Percentiles rank a stretch among this genome's conserved stretches.
Conservation (phyloP, 92 coral and sea anemone genomes). For the Bergia sp. region DNA sequence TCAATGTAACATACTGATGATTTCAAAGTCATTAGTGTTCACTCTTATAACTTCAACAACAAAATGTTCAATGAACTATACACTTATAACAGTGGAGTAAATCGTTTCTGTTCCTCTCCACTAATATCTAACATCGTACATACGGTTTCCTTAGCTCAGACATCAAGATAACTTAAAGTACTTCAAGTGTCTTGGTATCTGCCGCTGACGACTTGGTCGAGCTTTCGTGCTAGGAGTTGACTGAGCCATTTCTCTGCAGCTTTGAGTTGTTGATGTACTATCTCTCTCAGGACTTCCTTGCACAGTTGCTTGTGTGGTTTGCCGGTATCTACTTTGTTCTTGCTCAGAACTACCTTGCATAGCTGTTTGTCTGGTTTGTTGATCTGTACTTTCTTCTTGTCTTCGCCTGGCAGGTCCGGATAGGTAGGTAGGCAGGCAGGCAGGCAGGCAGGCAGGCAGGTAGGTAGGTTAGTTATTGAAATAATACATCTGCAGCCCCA, state of each 20-base stretch:
- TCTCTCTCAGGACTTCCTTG: slow-evolving; percentile 15
- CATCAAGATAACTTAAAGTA: neutral
- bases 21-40: neutral
- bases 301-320: neutral
- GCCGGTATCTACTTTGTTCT: neutral
- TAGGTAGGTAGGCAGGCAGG: no score
- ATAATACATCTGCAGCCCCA: no score
- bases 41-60: neutral
- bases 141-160: neutral
- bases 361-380: no score
- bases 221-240: neutral
- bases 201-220: neutral
- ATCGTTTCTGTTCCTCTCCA: neutral
- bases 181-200: neutral
- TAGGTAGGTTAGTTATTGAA: no score
- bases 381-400: neutral
- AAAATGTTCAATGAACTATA: neutral
- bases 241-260: no score
- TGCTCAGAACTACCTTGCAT: no score
- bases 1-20: neutral
- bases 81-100: neutral
- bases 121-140: neutral
- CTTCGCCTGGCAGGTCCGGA: slow-evolving; percentile 11
- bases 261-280: neutral
- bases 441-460: no score